Percentiles rank a stretch among this genome's conserved stretches.
These are phyloP conservation scores for Drosophila aff. DNA, from an alignment of 1,140 invertebrate species.

Conservation along the genomic window DNA sequence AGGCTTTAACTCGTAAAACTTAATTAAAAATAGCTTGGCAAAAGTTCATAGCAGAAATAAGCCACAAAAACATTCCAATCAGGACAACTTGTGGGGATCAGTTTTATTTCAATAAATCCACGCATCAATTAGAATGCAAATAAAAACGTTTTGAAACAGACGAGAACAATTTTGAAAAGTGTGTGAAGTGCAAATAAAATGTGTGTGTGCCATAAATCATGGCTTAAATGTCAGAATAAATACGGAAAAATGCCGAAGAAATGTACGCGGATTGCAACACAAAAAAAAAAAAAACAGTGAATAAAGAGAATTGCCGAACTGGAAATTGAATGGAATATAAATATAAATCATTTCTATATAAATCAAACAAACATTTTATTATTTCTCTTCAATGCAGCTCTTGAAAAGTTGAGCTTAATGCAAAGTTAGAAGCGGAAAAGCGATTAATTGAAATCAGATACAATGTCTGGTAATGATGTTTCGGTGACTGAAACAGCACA, in stretches of 20 bases:
- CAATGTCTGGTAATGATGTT: slow-evolving; percentile 77
- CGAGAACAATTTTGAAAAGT: slow-evolving; percentile 27
- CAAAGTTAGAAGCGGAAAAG: slow-evolving; percentile 33
- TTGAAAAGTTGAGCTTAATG: slow-evolving; percentile 40
- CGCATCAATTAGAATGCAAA: slow-evolving; percentile 28
- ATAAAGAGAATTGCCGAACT: slow-evolving; percentile 21
- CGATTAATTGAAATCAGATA: slow-evolving; percentile 35
- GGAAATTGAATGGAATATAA: slow-evolving; percentile 30
- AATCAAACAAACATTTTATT: slow-evolving; percentile 31
- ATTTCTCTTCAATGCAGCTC: slow-evolving; percentile 38
- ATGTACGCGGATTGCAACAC: slow-evolving; percentile 11
- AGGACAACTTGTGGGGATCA: neutral
- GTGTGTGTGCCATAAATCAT: slow-evolving; percentile 54
- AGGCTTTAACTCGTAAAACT: slow-evolving; percentile 11
- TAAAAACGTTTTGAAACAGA: slow-evolving; percentile 33
- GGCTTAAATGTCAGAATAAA: slow-evolving; percentile 38
- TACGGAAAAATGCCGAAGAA: slow-evolving; percentile 29
- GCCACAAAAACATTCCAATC: neutral
- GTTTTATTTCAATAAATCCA: slow-evolving; percentile 4
- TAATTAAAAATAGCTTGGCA: slow-evolving; percentile 18
- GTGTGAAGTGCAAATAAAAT: slow-evolving; percentile 42
- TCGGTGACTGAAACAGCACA: slow-evolving; percentile 76
- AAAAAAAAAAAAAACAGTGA: neutral
- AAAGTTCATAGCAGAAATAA: neutral
- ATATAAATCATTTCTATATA: slow-evolving; percentile 19